Conservation (phyloP, 1,140 invertebrate genomes). For the Brachionus asplanchnoidis region DNA sequence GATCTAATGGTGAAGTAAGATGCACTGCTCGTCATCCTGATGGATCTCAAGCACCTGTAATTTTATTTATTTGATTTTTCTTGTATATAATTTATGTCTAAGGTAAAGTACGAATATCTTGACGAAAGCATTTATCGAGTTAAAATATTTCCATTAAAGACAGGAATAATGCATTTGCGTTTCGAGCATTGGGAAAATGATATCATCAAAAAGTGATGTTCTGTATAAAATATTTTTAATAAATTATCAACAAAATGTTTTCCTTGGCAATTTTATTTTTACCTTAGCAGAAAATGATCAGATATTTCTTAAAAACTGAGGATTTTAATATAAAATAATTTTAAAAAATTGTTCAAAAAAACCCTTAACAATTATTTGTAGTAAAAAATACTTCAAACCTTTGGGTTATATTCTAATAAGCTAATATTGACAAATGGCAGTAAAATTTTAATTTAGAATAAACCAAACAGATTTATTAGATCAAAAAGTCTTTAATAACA, state of each 20-base stretch:
- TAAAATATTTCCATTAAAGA: conserved; percentile 29
- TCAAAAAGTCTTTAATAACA: too few species aligned
- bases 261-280: too few species aligned
- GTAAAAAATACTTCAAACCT: too few species aligned
- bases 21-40: conserved; percentile 18
- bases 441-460: too few species aligned
- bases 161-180: conserved; percentile 1
- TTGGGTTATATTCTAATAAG: too few species aligned
- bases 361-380: too few species aligned
- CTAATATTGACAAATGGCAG: too few species aligned
- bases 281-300: too few species aligned
- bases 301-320: too few species aligned
- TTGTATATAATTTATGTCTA: not conserved
- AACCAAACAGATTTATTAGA: too few species aligned
- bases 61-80: not conserved
- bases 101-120: conserved; percentile 1
- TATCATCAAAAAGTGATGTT: not conserved
- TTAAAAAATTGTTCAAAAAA: too few species aligned
- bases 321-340: too few species aligned
- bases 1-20: not conserved
- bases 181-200: conserved; percentile 19
- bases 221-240: not conserved
- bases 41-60: conserved; percentile 19
- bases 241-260: not conserved
- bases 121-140: conserved; percentile 30